Conservation (phyloP, 2,113 vertebrate genomes). For the Zootoca vivipara region DNA sequence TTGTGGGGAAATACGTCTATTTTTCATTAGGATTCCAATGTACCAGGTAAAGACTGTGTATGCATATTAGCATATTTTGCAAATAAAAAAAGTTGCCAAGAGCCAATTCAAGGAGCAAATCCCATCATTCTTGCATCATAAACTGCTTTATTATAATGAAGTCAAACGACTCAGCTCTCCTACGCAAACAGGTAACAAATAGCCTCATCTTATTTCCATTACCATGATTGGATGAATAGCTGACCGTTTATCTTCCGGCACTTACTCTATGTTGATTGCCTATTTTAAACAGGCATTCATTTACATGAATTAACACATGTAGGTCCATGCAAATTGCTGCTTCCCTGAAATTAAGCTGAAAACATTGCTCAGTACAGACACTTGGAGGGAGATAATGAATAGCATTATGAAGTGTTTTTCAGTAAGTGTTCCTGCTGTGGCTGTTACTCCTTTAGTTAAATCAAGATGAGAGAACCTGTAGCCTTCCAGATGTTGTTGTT, state of each 20-base stretch:
- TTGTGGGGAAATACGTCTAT: not conserved
- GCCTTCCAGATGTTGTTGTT: too few species aligned
- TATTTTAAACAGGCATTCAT: conserved; percentile 3
- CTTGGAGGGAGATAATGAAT: not conserved
- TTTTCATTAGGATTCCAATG: not conserved
- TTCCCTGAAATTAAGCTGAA: not conserved
- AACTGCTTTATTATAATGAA: conserved; percentile 17
- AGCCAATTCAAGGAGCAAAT: not conserved
- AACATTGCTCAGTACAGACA: conserved; percentile 1
- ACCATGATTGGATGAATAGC: not conserved
- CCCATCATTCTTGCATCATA: conserved; percentile 8
- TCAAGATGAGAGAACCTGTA: not conserved
- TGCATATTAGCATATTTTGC: not conserved
- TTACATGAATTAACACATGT: conserved; percentile 3
- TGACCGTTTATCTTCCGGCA: not conserved
- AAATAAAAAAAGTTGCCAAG: not conserved
- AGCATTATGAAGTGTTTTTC: not conserved
- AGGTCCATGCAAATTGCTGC: not conserved
- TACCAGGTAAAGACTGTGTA: not conserved
- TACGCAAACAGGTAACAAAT: not conserved
- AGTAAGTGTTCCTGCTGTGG: not conserved
- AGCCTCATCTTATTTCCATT: not conserved
- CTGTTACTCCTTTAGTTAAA: conserved; percentile 12
- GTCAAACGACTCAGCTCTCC: not conserved
- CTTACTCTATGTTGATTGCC: not conserved